These are phyloP conservation scores for Centropus unirufus DNA, from an alignment of 2,113 vertebrate species.

Conservation along the genomic window DNA sequence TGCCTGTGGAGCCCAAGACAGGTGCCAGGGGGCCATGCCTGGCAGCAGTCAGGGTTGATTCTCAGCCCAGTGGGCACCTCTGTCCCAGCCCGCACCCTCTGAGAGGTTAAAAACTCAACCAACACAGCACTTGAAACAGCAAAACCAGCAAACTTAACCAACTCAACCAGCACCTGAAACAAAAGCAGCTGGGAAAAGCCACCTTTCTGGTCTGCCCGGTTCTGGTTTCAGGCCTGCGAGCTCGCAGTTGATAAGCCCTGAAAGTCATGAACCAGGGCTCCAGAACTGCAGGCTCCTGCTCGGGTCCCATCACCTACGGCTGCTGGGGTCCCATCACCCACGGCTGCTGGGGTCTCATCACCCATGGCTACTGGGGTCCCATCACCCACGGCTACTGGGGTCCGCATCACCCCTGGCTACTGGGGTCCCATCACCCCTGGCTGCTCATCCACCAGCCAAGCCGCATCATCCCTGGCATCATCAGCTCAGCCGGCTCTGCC, in stretches of 20 bases:
- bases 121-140: not conserved
- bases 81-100: not conserved
- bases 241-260: not conserved
- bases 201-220: not conserved
- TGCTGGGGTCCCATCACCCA: not conserved
- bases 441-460: not conserved
- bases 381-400: too few species aligned
- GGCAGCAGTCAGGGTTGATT: not conserved
- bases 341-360: not conserved
- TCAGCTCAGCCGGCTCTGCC: not conserved
- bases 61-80: not conserved
- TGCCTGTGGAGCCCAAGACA: too few species aligned
- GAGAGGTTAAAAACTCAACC: not conserved
- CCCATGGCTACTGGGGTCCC: too few species aligned
- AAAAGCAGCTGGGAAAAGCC: not conserved
- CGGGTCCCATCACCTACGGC: not conserved
- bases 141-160: too few species aligned
- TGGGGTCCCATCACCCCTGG: not conserved
- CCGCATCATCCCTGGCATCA: accelerated
- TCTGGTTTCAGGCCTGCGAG: not conserved
- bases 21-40: not conserved
- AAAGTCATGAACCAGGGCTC: not conserved
- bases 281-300: not conserved
- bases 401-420: too few species aligned
- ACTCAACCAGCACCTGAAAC: too few species aligned